Evolutionary conservation across 2,797 vertebrate species (phyloP), one percentile per base, ranked within the genome.

Genomic region (Pipistrellus nathusii): DNA sequence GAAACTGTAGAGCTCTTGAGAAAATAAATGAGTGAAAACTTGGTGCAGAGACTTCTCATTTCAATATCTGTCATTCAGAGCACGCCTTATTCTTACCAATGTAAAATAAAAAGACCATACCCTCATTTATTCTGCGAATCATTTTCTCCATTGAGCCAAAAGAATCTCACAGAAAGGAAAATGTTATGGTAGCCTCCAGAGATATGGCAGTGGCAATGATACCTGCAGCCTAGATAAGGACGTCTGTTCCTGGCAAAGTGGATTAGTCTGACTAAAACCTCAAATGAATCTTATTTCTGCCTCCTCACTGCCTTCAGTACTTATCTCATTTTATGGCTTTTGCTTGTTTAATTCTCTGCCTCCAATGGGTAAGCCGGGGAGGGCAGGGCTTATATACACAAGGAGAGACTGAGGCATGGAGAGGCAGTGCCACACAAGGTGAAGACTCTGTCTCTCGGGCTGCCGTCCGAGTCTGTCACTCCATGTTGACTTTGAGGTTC

Each of bases 271-370:
- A 71, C 59, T 55, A 78, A 89, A 88, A 87, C 15, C 46, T 27
- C 48, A 94, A 57, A 46, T 32, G 32, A 91, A 86, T 81, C 53
- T 95, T 71, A 84, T 81, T 83, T 87, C 25, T 62, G 71, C 15
- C 8, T 9, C 17, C 59, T 94, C 27, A 27, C 21, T 41, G 35
- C 32, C 38, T 78, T 72, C 18, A 73, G 32, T 77, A 85, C 17
- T 83, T 91, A 81, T 46, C 27, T 72, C 15, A 78, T 78, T 80
- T 92, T 35, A 76, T 81, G 41, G 13, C 69, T 73, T 59, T 57
- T 86, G 32, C 48, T 68, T 89, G 87, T 32, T 77, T 86, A 83
- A 72, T 38, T 90, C 92, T 86, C 23, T 95, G 14, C 30, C 55
- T 89, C 9, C 55, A 53, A 71, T 21, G 77, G 51, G 23, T 46